Conservation (phyloP, 2,797 vertebrate species). For the Vultur gryphus region DNA sequence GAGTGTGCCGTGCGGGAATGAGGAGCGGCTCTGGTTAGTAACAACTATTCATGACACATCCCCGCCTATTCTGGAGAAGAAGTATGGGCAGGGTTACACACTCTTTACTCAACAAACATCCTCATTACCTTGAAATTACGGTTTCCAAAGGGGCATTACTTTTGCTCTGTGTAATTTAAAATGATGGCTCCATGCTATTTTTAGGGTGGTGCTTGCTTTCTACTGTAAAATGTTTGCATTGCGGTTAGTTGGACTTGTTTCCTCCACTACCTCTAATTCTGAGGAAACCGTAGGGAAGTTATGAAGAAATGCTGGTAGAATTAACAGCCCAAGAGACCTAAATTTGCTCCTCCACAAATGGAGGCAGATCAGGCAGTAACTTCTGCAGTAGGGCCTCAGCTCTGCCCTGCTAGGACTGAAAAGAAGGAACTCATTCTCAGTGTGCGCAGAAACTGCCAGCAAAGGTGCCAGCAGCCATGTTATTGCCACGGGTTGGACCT, state of each 20-base stretch:
- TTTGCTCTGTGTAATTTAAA: neutral
- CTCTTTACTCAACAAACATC: neutral
- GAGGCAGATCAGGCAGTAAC: neutral
- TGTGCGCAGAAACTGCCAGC: neutral
- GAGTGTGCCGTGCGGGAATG: accelerated
- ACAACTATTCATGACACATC: neutral
- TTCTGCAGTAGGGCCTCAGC: neutral
- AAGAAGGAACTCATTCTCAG: neutral
- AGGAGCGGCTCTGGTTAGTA: neutral
- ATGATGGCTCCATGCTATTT: neutral
- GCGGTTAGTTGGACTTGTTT: neutral
- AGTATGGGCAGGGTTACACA: neutral
- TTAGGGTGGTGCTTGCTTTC: neutral
- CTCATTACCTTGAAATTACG: neutral
- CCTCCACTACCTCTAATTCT: neutral
- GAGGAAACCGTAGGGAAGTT: neutral
- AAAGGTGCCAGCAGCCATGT: neutral
- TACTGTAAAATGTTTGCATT: neutral
- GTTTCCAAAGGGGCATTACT: neutral
- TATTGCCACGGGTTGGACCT: neutral
- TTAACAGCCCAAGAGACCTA: neutral
- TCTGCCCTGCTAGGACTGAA: neutral
- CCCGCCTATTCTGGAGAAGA: neutral
- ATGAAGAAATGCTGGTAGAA: neutral
- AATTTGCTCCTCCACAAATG: neutral